Percentiles rank a stretch among this genome's conserved stretches.
These are phyloP conservation scores for Nesidiocoris tenuis DNA, from an alignment of 2,888 invertebrate genomes.

Conservation along the genomic window DNA sequence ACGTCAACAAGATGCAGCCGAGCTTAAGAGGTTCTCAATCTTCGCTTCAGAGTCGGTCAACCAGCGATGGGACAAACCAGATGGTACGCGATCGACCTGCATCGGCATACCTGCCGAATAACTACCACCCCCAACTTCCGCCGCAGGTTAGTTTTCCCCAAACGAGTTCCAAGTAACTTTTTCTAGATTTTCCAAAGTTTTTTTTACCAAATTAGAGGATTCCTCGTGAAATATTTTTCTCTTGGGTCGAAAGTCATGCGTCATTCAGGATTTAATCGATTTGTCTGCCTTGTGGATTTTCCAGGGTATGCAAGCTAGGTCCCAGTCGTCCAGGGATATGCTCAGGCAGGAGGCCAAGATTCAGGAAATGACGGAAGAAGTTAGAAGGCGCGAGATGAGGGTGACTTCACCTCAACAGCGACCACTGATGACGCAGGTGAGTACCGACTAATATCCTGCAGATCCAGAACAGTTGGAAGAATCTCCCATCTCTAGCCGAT, in stretches of 20 bases:
- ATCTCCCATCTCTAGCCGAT: not conserved
- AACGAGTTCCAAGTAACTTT: not conserved
- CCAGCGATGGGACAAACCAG: constrained; percentile 45
- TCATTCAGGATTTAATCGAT: too few species aligned
- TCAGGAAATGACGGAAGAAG: constrained; percentile 80
- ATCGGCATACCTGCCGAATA: constrained; percentile 58
- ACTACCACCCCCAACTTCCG: constrained; percentile 46
- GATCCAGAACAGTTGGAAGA: too few species aligned
- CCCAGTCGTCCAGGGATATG: constrained; percentile 58
- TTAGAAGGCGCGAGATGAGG: constrained; percentile 57
- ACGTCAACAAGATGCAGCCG: constrained; percentile 54
- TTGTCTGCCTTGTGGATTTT: constrained; percentile 4
- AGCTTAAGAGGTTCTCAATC: constrained; percentile 54
- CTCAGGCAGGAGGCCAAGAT: constrained; percentile 61
- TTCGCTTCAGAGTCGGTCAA: constrained; percentile 52
- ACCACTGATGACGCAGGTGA: constrained; percentile 51
- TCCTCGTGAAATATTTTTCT: too few species aligned
- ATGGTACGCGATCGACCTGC: constrained; percentile 58
- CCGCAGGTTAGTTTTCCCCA: constrained; percentile 31
- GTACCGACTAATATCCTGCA: too few species aligned
- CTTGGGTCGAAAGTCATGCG: too few species aligned
- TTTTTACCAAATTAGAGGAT: too few species aligned
- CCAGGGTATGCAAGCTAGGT: constrained; percentile 54
- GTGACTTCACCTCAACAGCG: constrained; percentile 51
- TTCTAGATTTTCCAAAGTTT: not conserved